A percentile compares a stretch with the other conserved stretches of the same genome.
These are phyloP conservation scores for Dastarcus helophoroides DNA, from an alignment of 2,888 invertebrate genomes.

Conservation along the genomic window DNA sequence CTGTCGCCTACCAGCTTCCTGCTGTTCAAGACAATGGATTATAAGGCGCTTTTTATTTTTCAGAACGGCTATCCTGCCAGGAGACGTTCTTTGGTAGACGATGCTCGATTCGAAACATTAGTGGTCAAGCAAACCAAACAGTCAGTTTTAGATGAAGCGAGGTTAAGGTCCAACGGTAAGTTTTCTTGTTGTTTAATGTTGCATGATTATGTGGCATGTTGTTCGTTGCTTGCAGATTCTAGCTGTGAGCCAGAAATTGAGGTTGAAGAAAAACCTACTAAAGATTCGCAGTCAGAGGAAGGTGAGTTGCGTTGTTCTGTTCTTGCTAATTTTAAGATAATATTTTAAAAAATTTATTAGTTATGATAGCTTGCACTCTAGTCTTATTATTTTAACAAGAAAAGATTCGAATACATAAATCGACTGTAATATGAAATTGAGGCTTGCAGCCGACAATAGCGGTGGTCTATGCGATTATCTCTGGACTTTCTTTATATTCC, in stretches of 20 bases:
- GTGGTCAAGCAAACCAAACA: constrained; percentile 93
- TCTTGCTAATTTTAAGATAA: too few species aligned
- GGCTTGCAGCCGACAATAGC: constrained; percentile 22
- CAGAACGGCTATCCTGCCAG: constrained; percentile 96
- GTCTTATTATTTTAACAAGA: too few species aligned
- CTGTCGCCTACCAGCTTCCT: constrained; percentile 22
- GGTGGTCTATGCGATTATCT: constrained; percentile 28
- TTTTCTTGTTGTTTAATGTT: constrained; percentile 13
- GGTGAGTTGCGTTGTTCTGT: too few species aligned
- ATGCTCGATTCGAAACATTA: constrained; percentile 93
- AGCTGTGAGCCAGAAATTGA: constrained; percentile 35
- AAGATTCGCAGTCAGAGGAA: too few species aligned
- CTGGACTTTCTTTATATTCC: too few species aligned
- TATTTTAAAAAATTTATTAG: too few species aligned
- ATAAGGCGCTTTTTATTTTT: constrained; percentile 29
- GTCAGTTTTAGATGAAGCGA: constrained; percentile 82
- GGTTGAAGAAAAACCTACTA: constrained; percentile 25
- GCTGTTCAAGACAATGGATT: constrained; percentile 25
- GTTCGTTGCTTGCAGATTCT: constrained; percentile 29
- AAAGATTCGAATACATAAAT: constrained; percentile 12
- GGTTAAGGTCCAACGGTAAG: constrained; percentile 78
- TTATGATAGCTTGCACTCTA: too few species aligned
- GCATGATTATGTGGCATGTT: constrained; percentile 5
- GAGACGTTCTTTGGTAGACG: constrained; percentile 91
- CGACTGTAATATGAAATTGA: constrained; percentile 19